Percentiles rank a stretch among this genome's conserved stretches.
Evolutionary conservation across 2,888 invertebrate species (phyloP).

Genomic region (Aelia acuminata): DNA sequence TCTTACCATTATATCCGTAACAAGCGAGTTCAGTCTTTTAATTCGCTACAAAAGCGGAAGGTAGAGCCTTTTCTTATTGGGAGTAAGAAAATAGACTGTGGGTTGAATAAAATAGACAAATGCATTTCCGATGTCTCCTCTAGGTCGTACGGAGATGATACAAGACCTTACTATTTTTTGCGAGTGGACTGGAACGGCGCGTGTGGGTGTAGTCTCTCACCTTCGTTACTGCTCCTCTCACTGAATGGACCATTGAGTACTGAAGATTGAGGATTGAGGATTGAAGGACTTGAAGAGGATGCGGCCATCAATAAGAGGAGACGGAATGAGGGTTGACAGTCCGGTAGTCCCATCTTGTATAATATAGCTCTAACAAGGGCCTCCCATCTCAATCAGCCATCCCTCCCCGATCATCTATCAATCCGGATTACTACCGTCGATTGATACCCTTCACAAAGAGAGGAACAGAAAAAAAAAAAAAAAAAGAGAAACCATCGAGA

Average conservation of each 20-base stretch:
- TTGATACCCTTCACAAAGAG: slow-evolving; percentile 18
- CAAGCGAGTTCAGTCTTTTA: too few relatives aligned
- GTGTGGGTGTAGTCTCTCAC: background rate
- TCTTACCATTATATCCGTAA: too few relatives aligned
- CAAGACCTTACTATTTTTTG: background rate
- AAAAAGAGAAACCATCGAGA: background rate
- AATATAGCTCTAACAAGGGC: slow-evolving; percentile 51
- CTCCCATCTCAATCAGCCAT: slow-evolving; percentile 52
- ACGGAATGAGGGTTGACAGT: slow-evolving; percentile 47
- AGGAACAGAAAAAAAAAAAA: too few relatives aligned
- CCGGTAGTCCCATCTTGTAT: slow-evolving; percentile 51
- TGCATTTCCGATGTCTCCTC: too few relatives aligned
- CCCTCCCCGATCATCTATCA: slow-evolving; percentile 33
- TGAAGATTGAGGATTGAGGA: too few relatives aligned
- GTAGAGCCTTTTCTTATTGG: too few relatives aligned
- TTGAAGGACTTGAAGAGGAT: background rate
- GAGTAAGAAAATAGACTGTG: too few relatives aligned
- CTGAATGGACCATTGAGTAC: slow-evolving; percentile 4
- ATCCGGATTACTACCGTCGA: background rate
- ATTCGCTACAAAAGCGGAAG: too few relatives aligned
- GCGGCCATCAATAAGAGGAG: background rate
- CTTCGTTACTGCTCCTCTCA: background rate
- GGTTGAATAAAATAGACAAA: too few relatives aligned
- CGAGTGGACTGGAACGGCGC: background rate
- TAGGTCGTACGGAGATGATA: background rate